Evolutionary conservation across 2,797 vertebrate species (phyloP).

Genomic region (Ctenosaura bakeri): DNA sequence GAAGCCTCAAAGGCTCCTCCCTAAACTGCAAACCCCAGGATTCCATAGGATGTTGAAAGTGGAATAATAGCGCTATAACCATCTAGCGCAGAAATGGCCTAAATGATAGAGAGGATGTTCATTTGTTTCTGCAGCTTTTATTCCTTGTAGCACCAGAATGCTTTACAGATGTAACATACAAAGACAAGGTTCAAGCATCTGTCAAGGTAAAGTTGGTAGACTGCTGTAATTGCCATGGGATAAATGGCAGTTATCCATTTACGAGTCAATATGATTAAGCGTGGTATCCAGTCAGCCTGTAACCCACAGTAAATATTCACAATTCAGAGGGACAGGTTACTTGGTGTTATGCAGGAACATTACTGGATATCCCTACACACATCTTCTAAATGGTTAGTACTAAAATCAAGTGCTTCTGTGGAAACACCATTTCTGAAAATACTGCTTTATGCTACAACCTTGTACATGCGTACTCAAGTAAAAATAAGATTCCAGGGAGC

Average conservation of each 20-base stretch:
- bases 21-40: too few species aligned
- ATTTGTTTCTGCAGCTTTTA: neutral
- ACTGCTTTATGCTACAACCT: neutral
- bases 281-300: neutral
- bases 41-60: too few species aligned
- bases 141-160: neutral
- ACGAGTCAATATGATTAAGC: slow-evolving; percentile 10
- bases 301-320: slow-evolving; percentile 2
- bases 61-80: too few species aligned
- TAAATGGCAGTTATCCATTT: slow-evolving; percentile 13
- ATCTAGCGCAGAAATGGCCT: too few species aligned
- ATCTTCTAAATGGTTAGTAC: slow-evolving; percentile 1
- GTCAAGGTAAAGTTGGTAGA: neutral
- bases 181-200: neutral
- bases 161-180: neutral
- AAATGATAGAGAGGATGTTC: neutral
- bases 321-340: neutral
- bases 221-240: neutral
- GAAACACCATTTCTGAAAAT: neutral
- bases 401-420: neutral
- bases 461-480: neutral
- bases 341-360: neutral
- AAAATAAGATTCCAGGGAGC: neutral
- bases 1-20: too few species aligned
- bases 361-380: neutral